Evolutionary conservation across 1,140 invertebrate species (phyloP), one percentile per base, ranked within the genome.

Genomic region (Laupala kohalensis): DNA sequence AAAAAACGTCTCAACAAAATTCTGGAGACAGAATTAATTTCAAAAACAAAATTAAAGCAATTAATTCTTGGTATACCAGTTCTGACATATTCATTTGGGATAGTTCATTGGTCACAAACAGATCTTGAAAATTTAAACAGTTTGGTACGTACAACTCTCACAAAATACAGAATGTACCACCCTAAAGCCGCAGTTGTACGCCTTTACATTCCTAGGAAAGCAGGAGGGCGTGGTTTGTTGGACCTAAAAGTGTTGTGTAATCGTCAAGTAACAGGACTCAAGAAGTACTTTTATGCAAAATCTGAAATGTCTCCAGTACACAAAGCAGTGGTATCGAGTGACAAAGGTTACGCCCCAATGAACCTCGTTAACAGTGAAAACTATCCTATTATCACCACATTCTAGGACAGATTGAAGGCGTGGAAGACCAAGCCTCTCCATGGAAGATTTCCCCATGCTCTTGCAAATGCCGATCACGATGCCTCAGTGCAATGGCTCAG

Each of bases 151-250:
- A 12, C n/a, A 6, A 26, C 26, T 6, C 67, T 69, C 25, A 24
- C n/a, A 12, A 69, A 69, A 26, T 69, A 26, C 67, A n/a, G 67
- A 24, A 69, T 69, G 67, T 69, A 26, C 13, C 19, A 69, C 67
- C 67, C 67, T 6, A 69, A 69, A 27, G 6, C 67, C 5, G 25
- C 25, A 26, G 26, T 69, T 69, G 67, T 12, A 69, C 25, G 67
- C 25, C 29, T 69, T 15, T 69, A 69, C 67, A 23, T 69, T 26
- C 28, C 67, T 28, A 26, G 67, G 26, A 6, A 69, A 69, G 25
- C 25, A 69, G 67, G 25, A 12, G 67, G 67, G 5, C 25, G 67
- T 28, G 67, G 67, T 23, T n/a, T 69, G 25, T 9, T 69, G 6
- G 6, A 12, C 6, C 6, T 69, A 23, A 69, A 69, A 69, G 19